Conservation (phyloP, 2,888 invertebrate genomes). For the Tipula lateralis region DNA sequence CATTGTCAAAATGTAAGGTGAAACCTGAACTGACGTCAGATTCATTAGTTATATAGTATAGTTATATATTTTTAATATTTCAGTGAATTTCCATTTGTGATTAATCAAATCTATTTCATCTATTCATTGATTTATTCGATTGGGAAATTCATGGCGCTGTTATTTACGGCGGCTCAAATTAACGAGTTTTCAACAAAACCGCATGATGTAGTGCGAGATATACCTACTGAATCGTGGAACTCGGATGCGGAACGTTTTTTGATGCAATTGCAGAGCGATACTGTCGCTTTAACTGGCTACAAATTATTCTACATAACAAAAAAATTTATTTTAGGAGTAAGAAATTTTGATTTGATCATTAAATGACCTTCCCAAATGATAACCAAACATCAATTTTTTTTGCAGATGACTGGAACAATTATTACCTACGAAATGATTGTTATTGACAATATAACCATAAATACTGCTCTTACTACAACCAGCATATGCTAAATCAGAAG, state of each 20-base stretch:
- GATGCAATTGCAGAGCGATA: background rate
- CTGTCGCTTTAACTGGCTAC: background rate
- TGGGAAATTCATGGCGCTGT: slow-evolving; percentile 51
- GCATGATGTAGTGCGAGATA: slow-evolving; percentile 50
- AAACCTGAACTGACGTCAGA: background rate
- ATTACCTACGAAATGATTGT: background rate
- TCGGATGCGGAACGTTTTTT: slow-evolving; percentile 36
- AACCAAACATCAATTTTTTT: background rate
- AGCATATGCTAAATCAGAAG: background rate
- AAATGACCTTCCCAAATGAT: background rate
- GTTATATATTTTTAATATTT: background rate
- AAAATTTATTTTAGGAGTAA: background rate
- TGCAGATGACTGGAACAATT: background rate
- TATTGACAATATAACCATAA: background rate
- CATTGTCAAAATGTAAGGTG: slow-evolving; percentile 42
- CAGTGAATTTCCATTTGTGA: slow-evolving; percentile 42
- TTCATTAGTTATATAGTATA: background rate
- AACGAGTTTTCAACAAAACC: slow-evolving; percentile 52
- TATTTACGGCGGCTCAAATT: slow-evolving; percentile 53
- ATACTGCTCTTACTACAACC: background rate
- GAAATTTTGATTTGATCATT: background rate
- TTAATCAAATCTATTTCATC: slow-evolving; percentile 53
- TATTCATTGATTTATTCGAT: slow-evolving; percentile 53
- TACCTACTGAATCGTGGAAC: slow-evolving; percentile 44
- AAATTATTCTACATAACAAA: background rate